Conservation (phyloP, 2,888 invertebrate genomes). For the Gerosis bhagava region DNA sequence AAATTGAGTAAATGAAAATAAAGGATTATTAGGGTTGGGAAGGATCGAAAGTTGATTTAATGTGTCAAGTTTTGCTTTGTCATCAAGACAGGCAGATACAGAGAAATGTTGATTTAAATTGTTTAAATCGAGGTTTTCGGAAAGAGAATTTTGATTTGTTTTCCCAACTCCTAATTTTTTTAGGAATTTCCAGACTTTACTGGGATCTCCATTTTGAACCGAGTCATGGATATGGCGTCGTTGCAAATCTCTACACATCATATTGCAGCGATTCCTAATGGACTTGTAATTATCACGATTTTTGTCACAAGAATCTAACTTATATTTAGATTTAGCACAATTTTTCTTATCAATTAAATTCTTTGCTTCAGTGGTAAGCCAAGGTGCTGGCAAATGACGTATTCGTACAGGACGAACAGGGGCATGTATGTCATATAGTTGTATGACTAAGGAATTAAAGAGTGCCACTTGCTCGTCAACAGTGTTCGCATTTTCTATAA, state of each 20-base stretch:
- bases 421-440: not conserved
- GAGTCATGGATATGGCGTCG: slow-evolving; percentile 18
- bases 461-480: not conserved
- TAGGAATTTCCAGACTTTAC: not conserved
- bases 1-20: not conserved
- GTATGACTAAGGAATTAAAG: not conserved
- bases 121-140: not conserved
- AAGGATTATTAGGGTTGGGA: not conserved
- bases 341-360: not conserved
- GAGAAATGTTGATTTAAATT: not conserved
- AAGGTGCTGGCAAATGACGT: not conserved
- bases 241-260: slow-evolving; percentile 6
- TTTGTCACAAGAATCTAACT: not conserved
- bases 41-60: not conserved
- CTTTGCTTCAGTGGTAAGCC: not conserved
- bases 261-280: slow-evolving; percentile 5
- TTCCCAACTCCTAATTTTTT: not conserved
- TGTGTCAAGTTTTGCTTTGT: not conserved
- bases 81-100: not conserved
- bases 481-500: not conserved
- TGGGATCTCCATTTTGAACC: not conserved
- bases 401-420: not conserved
- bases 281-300: not conserved
- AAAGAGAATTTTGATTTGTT: not conserved
- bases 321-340: not conserved